These are phyloP conservation scores for Xanthorhoe designata DNA, from an alignment of 2,888 invertebrate genomes.

Conservation along the genomic window DNA sequence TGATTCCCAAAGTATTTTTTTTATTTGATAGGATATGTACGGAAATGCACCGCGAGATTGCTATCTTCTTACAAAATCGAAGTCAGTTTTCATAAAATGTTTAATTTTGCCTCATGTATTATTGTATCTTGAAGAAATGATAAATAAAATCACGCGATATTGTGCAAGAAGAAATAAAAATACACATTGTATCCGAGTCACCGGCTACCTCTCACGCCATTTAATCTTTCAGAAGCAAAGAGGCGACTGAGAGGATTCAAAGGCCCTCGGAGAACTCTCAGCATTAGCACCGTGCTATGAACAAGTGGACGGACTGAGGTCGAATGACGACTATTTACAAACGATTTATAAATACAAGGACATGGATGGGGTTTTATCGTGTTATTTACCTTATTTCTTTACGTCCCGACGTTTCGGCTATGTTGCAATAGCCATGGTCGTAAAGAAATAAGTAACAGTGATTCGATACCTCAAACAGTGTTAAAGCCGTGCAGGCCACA, in stretches of 20 bases:
- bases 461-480: not conserved
- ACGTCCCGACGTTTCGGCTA: too few species aligned
- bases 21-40: too few species aligned
- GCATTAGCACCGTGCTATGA: conserved; percentile 57
- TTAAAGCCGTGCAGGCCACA: not conserved
- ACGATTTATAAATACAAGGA: too few species aligned
- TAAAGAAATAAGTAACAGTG: not conserved
- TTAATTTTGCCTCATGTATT: too few species aligned
- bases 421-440: too few species aligned
- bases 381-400: too few species aligned
- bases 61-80: too few species aligned
- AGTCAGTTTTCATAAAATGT: too few species aligned
- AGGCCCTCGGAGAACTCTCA: conserved; percentile 51
- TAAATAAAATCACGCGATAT: not conserved
- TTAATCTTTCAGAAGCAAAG: conserved; percentile 35
- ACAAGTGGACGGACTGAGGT: conserved; percentile 48
- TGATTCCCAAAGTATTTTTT: too few species aligned
- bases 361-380: too few species aligned
- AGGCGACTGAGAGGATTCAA: conserved; percentile 44
- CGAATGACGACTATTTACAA: conserved; percentile 2
- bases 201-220: conserved; percentile 26
- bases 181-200: conserved; percentile 6
- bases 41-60: too few species aligned
- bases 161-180: conserved; percentile 8
- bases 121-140: too few species aligned